Evolutionary conservation across 2,113 vertebrate species (phyloP), one percentile per base, ranked within the genome.

Genomic region (Prinia subflava): DNA sequence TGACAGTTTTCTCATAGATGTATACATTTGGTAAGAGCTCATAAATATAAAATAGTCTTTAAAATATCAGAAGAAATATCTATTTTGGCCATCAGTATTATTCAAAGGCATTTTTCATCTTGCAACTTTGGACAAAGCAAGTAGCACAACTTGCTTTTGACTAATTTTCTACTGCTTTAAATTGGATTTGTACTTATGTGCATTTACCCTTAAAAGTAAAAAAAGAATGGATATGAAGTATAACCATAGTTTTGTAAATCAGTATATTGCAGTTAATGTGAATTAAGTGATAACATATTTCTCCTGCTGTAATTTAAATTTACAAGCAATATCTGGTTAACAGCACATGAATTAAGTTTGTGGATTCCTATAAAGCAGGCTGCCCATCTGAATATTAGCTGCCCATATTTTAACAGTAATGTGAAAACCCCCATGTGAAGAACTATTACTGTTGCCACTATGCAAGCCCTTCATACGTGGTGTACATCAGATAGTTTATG

Each of bases 391-490:
- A 84, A 87, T 71, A 60, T 87, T 64, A 78, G n/a, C 83, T 90
- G 73, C 87, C 35, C n/a, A 0, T 81, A 31, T 95, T 89, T 92
- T 81, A 86, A 87, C n/a, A 57, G 55, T 33, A 68, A 56, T 49
- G 17, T 75, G 71, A 90, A 95, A 90, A 53, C 31, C 63, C 52
- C 18, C 1, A 5, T 63, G 76, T 87, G 62, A 91, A 60, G 91
- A 90, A 60, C 31, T 92, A 37, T 74, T 56, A 81, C 78, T 91
- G 64, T 94, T 95, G 71, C 52, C 77, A 91, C 90, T 95, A 93
- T 92, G 85, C 93, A 95, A 94, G 85, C 87, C 0, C 1, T 91
- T 95, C 52, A 28, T 84, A 64, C 41, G 70, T 30, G 47, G 41
- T 92, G 27, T 44, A 44, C 49, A 30, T 55, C 67, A 59, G 56